phyloP scores from a whole-genome alignment of 2,797 vertebrate species.

The Manis pentadactyla region DNA sequence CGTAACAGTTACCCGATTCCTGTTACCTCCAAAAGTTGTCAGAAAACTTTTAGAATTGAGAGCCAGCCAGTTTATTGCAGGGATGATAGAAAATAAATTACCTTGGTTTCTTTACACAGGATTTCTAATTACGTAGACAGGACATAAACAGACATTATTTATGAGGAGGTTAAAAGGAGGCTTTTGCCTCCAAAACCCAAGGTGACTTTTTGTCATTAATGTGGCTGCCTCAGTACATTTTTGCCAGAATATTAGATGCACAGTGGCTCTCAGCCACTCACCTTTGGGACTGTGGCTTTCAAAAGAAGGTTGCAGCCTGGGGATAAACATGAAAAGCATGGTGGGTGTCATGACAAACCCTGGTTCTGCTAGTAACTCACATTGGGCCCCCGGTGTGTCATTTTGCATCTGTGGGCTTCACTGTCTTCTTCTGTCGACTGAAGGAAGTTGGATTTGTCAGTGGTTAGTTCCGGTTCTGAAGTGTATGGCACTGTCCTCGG shows the following conservation, averaged over 20 bases:
- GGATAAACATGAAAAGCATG: background rate
- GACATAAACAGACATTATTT: background rate
- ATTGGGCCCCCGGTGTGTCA: background rate
- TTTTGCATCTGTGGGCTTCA: background rate
- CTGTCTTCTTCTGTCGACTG: background rate
- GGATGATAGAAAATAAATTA: slow-evolving; percentile 63
- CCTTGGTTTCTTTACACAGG: slow-evolving; percentile 15
- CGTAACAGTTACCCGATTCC: background rate
- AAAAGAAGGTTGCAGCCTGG: background rate
- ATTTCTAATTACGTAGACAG: slow-evolving; percentile 44
- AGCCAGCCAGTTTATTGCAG: slow-evolving; percentile 32
- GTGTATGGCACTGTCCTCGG: accelerated
- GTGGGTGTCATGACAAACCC: background rate
- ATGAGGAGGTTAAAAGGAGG: slow-evolving; percentile 1
- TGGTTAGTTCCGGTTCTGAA: background rate
- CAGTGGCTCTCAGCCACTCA: background rate
- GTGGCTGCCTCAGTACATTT: background rate
- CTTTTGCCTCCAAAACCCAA: slow-evolving; percentile 47
- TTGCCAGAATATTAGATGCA: background rate
- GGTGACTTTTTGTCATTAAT: background rate
- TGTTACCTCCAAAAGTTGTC: slow-evolving; percentile 33
- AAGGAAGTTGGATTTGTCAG: background rate
- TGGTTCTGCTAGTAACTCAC: too few relatives aligned
- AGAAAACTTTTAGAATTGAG: slow-evolving; percentile 51
- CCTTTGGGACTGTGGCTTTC: background rate